Base-by-base conservation (phyloP, 64 coral and sea anemone genomes). In the Dendronephthya gigantea region DNA sequence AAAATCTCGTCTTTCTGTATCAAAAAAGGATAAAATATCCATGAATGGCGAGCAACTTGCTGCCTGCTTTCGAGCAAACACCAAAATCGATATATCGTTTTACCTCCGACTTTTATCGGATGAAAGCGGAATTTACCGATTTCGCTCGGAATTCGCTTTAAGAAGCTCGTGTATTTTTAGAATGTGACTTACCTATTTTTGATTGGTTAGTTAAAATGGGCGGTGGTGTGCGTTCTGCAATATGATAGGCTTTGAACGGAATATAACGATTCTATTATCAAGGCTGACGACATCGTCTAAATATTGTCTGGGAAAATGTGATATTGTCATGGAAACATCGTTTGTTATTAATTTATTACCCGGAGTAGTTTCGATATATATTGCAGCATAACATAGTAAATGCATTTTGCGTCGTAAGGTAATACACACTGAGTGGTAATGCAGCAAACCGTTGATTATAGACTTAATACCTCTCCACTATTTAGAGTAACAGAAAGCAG, bases 221-320 rank as follows among this genome's bases (percentile, higher is more conserved):
- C 7, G 32, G 72, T 28, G 36, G 72, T 31, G 2, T 19, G 10
- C 10, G 9, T 17, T 39, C 29, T 79, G 36, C 36, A 14, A 15
- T 34, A 15, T 79, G 72, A 39, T 79, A 36, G 32, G 72, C n/a
- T 39, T 79, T 39, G 36, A 34, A 79, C 19, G 17, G 4, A 62
- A 27, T n/a, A 27, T 62, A 23, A 62, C 25, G 55, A 23, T 7
- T 62, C 12, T 37, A 31, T 75, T 7, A 37, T 27, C 32, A 8
- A 39, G 32, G 72, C 72, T 79, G 72, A 79, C 72, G 72, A 79
- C 72, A 79, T 79, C 32, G 32, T 79, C 72, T 62, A 62, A 62
- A 62, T 62, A 62, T 62, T 62, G 55, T 62, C 55, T 62, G 19
- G 55, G 55, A 62, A 62, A 62, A 7, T 17, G 16, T 79, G 36